Conservation (phyloP, 2,113 vertebrate species). For the Telmatochromis sp. region DNA sequence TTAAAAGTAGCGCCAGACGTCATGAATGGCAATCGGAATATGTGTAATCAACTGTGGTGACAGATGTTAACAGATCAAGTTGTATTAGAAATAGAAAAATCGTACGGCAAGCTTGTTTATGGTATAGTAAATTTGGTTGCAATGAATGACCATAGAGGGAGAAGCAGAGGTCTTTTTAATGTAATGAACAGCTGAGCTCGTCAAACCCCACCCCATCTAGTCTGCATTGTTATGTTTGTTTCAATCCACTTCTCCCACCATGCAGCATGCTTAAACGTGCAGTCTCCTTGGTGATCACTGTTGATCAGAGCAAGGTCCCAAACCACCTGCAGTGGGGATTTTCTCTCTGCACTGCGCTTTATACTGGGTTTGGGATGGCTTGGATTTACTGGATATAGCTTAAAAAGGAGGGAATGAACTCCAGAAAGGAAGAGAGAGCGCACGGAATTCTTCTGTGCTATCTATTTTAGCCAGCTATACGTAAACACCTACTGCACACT, state of each 20-base stretch:
- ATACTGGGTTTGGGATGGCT: background rate
- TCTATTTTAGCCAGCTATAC: slow-evolving; percentile 10
- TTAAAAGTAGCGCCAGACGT: slow-evolving; percentile 7
- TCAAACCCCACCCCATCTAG: slow-evolving; percentile 11
- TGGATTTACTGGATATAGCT: background rate
- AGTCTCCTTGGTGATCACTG: slow-evolving; percentile 50
- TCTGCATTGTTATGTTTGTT: slow-evolving; percentile 33
- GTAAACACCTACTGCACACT: slow-evolving; percentile 1
- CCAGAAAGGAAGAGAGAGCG: background rate
- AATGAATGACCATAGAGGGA: background rate
- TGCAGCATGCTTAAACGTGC: slow-evolving; percentile 47
- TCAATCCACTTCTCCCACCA: slow-evolving; percentile 13
- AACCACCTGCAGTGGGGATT: slow-evolving; percentile 33
- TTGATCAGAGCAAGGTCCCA: slow-evolving; percentile 17
- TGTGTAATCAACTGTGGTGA: slow-evolving; percentile 24
- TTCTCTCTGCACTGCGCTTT: background rate
- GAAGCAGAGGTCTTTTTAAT: slow-evolving; percentile 27
- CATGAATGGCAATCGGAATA: slow-evolving; percentile 8
- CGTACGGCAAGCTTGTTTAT: background rate
- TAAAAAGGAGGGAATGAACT: background rate
- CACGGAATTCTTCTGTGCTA: background rate
- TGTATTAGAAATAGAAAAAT: background rate
- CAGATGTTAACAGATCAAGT: slow-evolving; percentile 1
- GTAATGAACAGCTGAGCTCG: slow-evolving; percentile 57
- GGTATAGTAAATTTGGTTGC: background rate